Base-by-base conservation (phyloP, 2,888 invertebrate species). In the Synanthedon vespiformis region DNA sequence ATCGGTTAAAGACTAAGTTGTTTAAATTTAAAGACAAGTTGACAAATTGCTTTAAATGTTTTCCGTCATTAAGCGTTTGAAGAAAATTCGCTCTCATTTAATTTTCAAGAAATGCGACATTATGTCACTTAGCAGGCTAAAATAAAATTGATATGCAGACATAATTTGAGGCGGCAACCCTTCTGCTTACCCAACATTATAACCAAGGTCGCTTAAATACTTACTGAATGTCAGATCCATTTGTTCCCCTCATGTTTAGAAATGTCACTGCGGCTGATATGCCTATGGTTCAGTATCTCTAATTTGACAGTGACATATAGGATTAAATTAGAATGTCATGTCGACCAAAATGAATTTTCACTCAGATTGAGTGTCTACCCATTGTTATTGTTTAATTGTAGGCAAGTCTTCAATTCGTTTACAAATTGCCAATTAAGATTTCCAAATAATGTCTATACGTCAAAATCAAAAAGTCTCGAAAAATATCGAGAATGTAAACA, bases 271-370 rank as follows among this genome's bases (percentile, higher is more conserved):
- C 63, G 74, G 67, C 69, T 78, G 79, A 82, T 79, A 75, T 67
- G 79, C 78, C 76, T 81, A 85, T 82, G 78, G 77, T 78, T 78
- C 80, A 80, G 75, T 81, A 74, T 77, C 77, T 77, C 76, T 80
- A 77, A 83, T 82, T 81, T 83, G 83, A 83, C 81, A 84, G 74
- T 81, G 83, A 84, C 76, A 77, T 76, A 78, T 74, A 72, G 78
- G 77, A 82, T 84, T 84, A 83, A 83, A 84, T 83, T 77, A 80
- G 69, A 78, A 80, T 77, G 76, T 74, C 78, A 76, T 68, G 72
- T 67, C 65, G 62, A 66, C 65, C 70, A 73, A 79, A 80, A 81
- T 77, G 72, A 73, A 72, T 77, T 72, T 59, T 62, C 65, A 60
- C 58, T 62, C 59, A 60, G 68, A 77, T 77, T 74, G 69, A 74